Percentiles rank a stretch among this genome's conserved stretches.
Evolutionary conservation across 2,797 vertebrate species (phyloP).

Genomic region (Graptemys geographica): DNA sequence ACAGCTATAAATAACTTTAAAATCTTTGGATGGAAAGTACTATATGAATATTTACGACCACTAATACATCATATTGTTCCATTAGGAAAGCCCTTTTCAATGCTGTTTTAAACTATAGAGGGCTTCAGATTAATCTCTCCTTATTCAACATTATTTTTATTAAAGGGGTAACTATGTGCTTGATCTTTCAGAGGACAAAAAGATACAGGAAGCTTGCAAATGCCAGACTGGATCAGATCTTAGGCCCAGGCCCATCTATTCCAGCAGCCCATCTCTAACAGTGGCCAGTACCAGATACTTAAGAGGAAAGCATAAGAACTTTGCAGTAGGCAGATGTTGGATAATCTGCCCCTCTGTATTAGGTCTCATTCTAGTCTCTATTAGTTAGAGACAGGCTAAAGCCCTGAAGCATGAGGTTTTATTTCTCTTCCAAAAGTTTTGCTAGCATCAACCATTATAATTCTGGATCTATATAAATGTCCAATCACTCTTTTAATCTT

Average conservation of each 20-base stretch:
- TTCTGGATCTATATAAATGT: neutral
- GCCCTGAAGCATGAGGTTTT: neutral
- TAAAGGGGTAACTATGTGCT: neutral
- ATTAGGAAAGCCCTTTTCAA: neutral
- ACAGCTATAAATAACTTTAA: neutral
- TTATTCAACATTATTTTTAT: neutral
- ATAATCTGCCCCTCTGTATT: neutral
- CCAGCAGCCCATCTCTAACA: fast-evolving
- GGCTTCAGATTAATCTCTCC: neutral
- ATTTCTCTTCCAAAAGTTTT: neutral
- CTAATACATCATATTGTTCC: neutral
- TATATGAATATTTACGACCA: fast-evolving
- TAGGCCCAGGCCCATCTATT: neutral
- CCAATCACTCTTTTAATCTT: neutral
- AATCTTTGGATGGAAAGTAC: neutral
- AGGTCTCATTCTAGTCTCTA: neutral
- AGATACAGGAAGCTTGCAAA: neutral
- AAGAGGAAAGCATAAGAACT: neutral
- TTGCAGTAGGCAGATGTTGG: neutral
- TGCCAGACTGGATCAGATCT: neutral
- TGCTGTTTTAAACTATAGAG: fast-evolving
- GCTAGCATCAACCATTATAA: neutral
- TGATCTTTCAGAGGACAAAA: neutral
- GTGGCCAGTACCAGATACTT: neutral
- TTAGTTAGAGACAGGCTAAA: neutral